Evolutionary conservation across 2,888 invertebrate species (phyloP), one percentile per base, ranked within the genome.

Genomic region (Tiliacea aurago): DNA sequence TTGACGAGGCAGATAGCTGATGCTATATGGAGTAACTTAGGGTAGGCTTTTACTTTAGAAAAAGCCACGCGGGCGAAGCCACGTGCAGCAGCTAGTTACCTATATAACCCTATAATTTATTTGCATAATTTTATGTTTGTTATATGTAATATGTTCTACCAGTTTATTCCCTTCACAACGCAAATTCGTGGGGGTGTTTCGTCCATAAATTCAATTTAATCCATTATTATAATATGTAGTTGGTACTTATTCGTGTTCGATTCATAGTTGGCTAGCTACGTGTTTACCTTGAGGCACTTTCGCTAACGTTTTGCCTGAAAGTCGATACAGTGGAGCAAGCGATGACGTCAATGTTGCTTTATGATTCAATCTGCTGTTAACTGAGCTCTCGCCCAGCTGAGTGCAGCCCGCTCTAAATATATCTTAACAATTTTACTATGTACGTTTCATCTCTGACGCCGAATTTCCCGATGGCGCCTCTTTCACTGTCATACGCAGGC

Each of bases 321-420:
- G 91, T 89, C 88, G 88, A 90, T 91, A 89, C 87, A 88, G 86
- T 87, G 89, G 89, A 90, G 90, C 90, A 91, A 90, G 86, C 83
- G 87, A 88, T 95, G 95, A 95, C 95, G 95, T 95, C 95, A 95
- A 92, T 93, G 90, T 91, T 93, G 91, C 93, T 95, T 95, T 95
- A 95, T 94, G 94, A 94, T 93, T 93, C 94, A 93, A 94, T 94
- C 91, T 91, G 92, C 91, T 91, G 93, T 90, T 93, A 93, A 93
- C 93, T 90, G 91, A 90, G 91, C 90, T 91, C 91, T 90, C 90
- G 89, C 90, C 92, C 94, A 95, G 94, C 94, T 95, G 94, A 95
- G 93, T 93, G 93, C 95, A 95, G 92, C 89, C 94, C 93, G 94
- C 86, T 92, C 94, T 95, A 95, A 93, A 94, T 92, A 95, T 95